Conservation (phyloP, 2,888 invertebrate genomes). For the Melieria crassipennis region DNA sequence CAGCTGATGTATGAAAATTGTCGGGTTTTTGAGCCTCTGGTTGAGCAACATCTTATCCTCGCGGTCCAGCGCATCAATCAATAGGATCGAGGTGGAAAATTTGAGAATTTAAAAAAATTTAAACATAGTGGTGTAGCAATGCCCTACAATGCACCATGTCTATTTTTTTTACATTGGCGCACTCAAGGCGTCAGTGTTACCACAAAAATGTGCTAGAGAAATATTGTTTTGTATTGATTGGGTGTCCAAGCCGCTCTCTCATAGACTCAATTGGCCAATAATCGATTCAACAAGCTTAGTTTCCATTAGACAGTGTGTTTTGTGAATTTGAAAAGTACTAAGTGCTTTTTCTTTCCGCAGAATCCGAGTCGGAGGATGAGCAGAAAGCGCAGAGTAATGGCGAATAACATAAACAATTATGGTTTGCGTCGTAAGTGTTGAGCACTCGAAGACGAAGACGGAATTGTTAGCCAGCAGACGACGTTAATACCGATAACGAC, state of each 20-base stretch:
- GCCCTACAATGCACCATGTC: no score
- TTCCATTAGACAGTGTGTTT: neutral
- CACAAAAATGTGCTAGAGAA: slow-evolving; percentile 47
- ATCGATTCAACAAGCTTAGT: slow-evolving; percentile 19
- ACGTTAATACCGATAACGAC: no score
- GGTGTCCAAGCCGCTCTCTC: slow-evolving; percentile 54
- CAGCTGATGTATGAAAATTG: no score
- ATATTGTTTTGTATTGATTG: slow-evolving; percentile 42
- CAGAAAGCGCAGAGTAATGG: slow-evolving; percentile 52
- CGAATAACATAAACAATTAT: slow-evolving; percentile 48
- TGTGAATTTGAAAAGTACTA: neutral
- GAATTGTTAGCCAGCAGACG: neutral
- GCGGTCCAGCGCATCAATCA: no score
- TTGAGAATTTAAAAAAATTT: no score
- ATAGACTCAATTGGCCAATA: slow-evolving; percentile 40
- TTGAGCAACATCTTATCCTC: no score
- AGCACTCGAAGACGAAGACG: slow-evolving; percentile 7
- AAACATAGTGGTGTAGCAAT: no score
- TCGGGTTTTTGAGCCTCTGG: no score
- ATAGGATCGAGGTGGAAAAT: no score
- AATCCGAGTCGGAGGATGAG: slow-evolving; percentile 66
- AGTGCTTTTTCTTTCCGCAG: slow-evolving; percentile 48
- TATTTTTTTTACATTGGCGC: no score
- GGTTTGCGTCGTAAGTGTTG: neutral
- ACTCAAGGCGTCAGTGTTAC: no score